Conservation (phyloP, 2,888 invertebrate species). For the Cistogaster globosa region DNA sequence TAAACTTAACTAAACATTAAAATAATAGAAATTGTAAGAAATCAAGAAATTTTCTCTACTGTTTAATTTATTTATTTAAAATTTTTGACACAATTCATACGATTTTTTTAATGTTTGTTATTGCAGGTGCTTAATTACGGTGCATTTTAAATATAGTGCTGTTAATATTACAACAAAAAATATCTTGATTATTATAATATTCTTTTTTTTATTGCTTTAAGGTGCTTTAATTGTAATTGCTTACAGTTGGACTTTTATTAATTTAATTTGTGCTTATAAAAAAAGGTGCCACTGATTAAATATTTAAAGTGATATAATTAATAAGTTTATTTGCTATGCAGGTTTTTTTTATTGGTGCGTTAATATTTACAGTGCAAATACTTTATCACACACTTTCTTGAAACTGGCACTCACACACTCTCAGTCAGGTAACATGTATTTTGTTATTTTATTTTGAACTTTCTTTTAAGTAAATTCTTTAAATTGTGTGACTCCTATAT, state of each 20-base stretch:
- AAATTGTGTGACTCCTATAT: no score
- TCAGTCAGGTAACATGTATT: background rate
- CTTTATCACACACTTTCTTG: background rate
- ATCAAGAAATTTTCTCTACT: slow-evolving; percentile 13
- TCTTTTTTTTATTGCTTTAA: background rate
- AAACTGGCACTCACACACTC: background rate
- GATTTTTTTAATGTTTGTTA: slow-evolving; percentile 33
- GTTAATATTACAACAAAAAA: slow-evolving; percentile 31
- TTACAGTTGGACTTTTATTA: slow-evolving; percentile 36
- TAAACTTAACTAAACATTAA: no score
- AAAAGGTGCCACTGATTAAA: slow-evolving; percentile 50
- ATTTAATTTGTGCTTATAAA: slow-evolving; percentile 57
- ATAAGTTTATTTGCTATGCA: slow-evolving; percentile 32
- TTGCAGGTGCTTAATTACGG: slow-evolving; percentile 57
- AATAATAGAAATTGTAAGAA: background rate
- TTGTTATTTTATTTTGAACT: background rate
- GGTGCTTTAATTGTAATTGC: slow-evolving; percentile 48
- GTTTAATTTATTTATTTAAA: slow-evolving; percentile 36
- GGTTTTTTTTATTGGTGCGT: slow-evolving; percentile 45
- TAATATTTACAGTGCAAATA: slow-evolving; percentile 36
- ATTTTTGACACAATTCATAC: slow-evolving; percentile 11
- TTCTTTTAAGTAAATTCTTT: no score
- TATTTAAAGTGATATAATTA: slow-evolving; percentile 49
- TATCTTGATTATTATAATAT: background rate
- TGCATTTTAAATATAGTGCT: slow-evolving; percentile 49